Percentiles rank a stretch among this genome's conserved stretches.
Conservation (phyloP, 2,797 vertebrate genomes). For the Chelmon rostratus region DNA sequence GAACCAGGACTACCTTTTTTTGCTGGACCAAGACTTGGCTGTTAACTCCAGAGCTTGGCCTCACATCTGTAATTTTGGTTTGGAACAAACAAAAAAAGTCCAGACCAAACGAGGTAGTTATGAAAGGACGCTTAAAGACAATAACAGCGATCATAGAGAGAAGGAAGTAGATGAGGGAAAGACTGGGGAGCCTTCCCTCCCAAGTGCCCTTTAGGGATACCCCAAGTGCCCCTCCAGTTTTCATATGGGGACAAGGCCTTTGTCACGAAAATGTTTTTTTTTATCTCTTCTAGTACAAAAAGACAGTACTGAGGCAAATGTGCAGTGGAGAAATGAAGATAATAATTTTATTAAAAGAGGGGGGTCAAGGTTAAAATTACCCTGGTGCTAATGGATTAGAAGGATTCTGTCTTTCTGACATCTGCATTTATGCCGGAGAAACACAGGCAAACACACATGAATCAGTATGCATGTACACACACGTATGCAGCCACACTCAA, state of each 20-base stretch:
- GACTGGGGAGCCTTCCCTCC: background rate
- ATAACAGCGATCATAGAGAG: background rate
- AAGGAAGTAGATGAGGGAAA: background rate
- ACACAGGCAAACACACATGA: conserved; percentile 54
- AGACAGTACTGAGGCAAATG: background rate
- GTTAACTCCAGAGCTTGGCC: background rate
- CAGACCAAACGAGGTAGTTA: background rate
- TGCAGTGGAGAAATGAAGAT: conserved; percentile 35
- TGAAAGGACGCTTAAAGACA: background rate
- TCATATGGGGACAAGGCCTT: background rate
- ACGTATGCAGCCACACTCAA: conserved; percentile 47
- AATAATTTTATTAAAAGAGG: conserved; percentile 54
- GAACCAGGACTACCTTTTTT: background rate
- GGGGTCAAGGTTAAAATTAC: conserved; percentile 61
- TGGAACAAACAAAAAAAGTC: background rate
- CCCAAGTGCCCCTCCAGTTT: background rate
- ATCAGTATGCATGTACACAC: conserved; percentile 53
- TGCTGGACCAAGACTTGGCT: background rate
- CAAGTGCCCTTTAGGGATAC: background rate
- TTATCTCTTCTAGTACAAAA: conserved; percentile 19
- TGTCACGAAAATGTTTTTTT: background rate
- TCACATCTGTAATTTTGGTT: background rate
- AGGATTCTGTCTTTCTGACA: conserved; percentile 67
- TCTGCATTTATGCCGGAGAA: conserved; percentile 60
- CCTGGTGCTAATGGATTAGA: conserved; percentile 72